Evolutionary conservation across 2,888 invertebrate genomes (phyloP).

Genomic region (Noctua janthe): DNA sequence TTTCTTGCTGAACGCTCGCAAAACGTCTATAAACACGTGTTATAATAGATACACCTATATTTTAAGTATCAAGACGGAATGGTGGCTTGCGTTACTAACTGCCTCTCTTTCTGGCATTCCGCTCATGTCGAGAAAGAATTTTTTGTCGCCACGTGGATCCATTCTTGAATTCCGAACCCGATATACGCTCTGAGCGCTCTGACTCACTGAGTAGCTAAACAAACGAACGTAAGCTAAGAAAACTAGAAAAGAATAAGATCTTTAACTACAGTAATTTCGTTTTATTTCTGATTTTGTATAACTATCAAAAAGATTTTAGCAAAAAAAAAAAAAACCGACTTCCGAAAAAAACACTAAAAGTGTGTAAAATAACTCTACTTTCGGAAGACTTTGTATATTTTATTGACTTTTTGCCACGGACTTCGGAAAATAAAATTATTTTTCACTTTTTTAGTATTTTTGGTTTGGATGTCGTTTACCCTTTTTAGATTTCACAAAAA

Average conservation of each 20-base stretch:
- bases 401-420: background rate
- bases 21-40: background rate
- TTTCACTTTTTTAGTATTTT: no score
- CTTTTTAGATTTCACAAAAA: no score
- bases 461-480: no score
- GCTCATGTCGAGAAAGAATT: background rate
- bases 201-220: background rate
- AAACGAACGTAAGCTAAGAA: background rate
- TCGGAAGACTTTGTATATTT: background rate
- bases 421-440: no score
- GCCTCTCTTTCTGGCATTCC: background rate
- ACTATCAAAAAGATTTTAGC: background rate
- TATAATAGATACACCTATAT: background rate
- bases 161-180: background rate
- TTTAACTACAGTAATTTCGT: background rate
- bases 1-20: background rate
- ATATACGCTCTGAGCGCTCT: background rate
- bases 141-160: constrained; percentile 3
- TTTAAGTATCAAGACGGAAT: constrained; percentile 1
- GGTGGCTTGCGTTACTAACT: background rate
- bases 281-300: background rate
- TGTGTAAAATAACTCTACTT: background rate
- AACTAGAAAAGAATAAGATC: background rate
- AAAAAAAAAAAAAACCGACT: background rate
- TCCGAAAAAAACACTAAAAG: background rate